Percentiles rank a stretch among this genome's conserved stretches.
phyloP scores from a whole-genome alignment of 2,888 invertebrate species.

The Melanotus villosus region DNA sequence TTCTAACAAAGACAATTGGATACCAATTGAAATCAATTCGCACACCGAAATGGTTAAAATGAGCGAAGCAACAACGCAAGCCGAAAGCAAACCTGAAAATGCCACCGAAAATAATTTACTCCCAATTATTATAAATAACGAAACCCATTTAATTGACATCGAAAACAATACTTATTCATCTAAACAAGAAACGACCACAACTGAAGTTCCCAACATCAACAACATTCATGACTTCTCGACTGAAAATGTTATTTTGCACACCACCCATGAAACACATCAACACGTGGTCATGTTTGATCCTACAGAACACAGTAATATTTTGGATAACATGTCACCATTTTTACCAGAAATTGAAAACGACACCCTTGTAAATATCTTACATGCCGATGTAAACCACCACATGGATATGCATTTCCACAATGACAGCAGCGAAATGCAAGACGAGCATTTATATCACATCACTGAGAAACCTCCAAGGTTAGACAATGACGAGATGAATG shows the following conservation, averaged over 20 bases:
- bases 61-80: not conserved
- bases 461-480: slow-evolving; percentile 64
- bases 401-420: slow-evolving; percentile 61
- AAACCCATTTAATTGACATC: slow-evolving; percentile 7
- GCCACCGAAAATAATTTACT: not conserved
- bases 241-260: slow-evolving; percentile 28
- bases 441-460: not conserved
- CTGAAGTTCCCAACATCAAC: not conserved
- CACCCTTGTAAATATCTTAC: slow-evolving; percentile 73
- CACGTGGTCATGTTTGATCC: slow-evolving; percentile 43
- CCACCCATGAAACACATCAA: slow-evolving; percentile 48
- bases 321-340: slow-evolving; percentile 78
- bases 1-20: not conserved
- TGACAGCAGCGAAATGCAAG: slow-evolving; percentile 16
- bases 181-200: not conserved
- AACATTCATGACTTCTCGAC: slow-evolving; percentile 39
- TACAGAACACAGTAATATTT: slow-evolving; percentile 51
- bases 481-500: slow-evolving; percentile 70
- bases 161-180: not conserved
- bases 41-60: not conserved
- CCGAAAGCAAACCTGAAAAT: not conserved
- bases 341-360: slow-evolving; percentile 77
- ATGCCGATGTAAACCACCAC: slow-evolving; percentile 67
- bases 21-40: not conserved
- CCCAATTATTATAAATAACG: not conserved